Base-by-base conservation (phyloP, 2,797 vertebrate genomes). In the Onychomys leucogaster region DNA sequence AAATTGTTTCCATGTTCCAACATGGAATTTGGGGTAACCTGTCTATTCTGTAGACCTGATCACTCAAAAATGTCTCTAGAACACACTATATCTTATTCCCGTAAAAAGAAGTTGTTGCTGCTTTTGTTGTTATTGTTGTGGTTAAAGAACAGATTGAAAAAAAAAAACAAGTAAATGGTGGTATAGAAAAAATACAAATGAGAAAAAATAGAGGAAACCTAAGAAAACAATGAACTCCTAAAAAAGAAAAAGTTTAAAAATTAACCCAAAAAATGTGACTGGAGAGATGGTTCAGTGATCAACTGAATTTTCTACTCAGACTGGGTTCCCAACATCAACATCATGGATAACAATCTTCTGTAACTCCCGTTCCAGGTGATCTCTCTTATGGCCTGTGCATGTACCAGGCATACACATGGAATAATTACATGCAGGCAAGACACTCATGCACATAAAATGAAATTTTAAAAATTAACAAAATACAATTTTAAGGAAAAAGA, bases 401-500 rank as follows among this genome's bases (percentile, higher is more conserved):
- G 43, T 34, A 85, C 43, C 11, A 85, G 32, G 29, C 29, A 52
- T 67, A 85, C 5, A n/a, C 43, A 52, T 43, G 21, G 19, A 10
- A 46, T 65, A 67, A 52, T 69, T 85, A 49, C 4, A 67, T 49
- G 83, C 29, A 67, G 2, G 6, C 14, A 67, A 52, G 63, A 67
- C 43, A 49, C 29, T 23, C 19, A 67, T 34, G 21, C 17, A 46
- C 29, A 84, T 67, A 49, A 46, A 84, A 63, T 34, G 71, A 41
- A 65, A 65, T 34, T 43, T 90, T 67, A 86, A 77, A 92, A 94
- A 86, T 93, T 87, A 80, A 65, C 17, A 41, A 94, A 65, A 89
- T 94, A 21, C 12, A 34, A 55, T 93, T 94, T 95, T 34, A 71
- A 80, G 71, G 41, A 71, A 95, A 78, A 97, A 37, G 34, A 82